phyloP scores from a whole-genome alignment of 2,797 vertebrate species.

The Orientallactaga sibirica region DNA sequence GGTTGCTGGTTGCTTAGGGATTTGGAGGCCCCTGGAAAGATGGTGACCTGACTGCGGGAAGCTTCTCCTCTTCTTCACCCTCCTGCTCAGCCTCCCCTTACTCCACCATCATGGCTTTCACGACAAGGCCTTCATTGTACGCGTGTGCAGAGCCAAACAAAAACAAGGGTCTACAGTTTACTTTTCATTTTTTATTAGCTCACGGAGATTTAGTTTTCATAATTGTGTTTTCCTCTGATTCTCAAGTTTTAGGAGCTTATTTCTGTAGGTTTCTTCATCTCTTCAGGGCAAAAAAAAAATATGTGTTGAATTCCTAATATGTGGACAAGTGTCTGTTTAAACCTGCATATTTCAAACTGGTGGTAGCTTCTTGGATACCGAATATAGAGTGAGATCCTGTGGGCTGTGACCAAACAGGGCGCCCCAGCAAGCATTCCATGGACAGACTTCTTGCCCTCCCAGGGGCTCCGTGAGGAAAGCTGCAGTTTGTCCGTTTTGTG shows the following conservation, averaged over 20 bases:
- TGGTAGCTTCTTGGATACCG: too few species aligned
- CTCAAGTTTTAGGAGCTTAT: conserved; percentile 13
- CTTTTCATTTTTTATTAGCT: too few species aligned
- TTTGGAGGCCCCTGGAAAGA: not conserved
- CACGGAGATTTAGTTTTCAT: too few species aligned
- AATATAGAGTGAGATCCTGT: not conserved
- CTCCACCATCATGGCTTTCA: not conserved
- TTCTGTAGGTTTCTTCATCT: conserved; percentile 3
- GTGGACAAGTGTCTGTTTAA: not conserved
- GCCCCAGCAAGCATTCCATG: not conserved
- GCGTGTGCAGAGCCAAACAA: not conserved
- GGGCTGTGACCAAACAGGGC: not conserved
- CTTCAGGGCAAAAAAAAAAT: not conserved
- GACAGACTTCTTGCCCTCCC: not conserved
- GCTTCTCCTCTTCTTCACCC: not conserved
- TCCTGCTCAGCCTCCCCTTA: not conserved
- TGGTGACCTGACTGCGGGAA: too few species aligned
- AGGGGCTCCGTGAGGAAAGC: not conserved
- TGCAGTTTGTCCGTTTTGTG: not conserved
- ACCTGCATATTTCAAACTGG: not conserved
- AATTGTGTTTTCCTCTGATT: not conserved
- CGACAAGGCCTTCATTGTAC: not conserved
- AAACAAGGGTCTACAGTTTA: not conserved
- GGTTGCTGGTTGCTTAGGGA: not conserved
- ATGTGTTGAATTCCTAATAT: not conserved